These are phyloP conservation scores for Ctenochaetus hawaiiensis DNA, from an alignment of 2,797 vertebrate species.

Conservation along the genomic window DNA sequence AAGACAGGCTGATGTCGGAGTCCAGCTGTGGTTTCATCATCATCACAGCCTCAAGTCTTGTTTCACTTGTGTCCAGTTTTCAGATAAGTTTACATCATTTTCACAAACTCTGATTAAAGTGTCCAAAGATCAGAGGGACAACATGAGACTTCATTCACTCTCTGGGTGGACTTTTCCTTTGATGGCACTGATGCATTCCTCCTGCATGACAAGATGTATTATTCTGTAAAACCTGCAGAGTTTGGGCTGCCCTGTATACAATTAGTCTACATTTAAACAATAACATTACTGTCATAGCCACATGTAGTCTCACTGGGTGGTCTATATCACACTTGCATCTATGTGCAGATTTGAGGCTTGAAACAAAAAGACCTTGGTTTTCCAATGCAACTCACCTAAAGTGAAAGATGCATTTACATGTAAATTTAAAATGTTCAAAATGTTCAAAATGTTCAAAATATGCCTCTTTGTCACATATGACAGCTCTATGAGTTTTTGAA, in stretches of 20 bases:
- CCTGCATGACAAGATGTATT: conserved; percentile 41
- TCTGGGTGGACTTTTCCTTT: conserved; percentile 40
- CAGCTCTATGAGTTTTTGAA: background rate
- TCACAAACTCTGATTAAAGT: conserved; percentile 14
- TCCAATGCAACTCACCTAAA: too few relatives aligned
- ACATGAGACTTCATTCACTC: background rate
- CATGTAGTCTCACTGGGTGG: conserved; percentile 39
- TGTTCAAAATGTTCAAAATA: too few relatives aligned
- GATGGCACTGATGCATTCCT: conserved; percentile 41
- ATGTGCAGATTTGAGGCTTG: background rate
- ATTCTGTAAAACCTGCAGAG: conserved; percentile 31
- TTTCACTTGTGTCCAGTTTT: background rate
- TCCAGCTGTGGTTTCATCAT: background rate
- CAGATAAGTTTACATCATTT: background rate
- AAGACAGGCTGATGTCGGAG: background rate
- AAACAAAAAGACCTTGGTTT: too few relatives aligned
- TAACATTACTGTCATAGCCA: conserved; percentile 32
- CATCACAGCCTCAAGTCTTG: background rate
- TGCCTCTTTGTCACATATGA: background rate
- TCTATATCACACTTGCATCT: conserved; percentile 1
- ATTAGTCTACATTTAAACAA: conserved; percentile 51
- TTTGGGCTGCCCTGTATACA: conserved; percentile 30
- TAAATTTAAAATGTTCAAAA: too few relatives aligned
- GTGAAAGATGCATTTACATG: too few relatives aligned
- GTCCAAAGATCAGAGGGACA: background rate